Evolutionary conservation across 2,113 vertebrate species (phyloP), one percentile per base, ranked within the genome.

Genomic region (Orthochromis malagaraziensis): DNA sequence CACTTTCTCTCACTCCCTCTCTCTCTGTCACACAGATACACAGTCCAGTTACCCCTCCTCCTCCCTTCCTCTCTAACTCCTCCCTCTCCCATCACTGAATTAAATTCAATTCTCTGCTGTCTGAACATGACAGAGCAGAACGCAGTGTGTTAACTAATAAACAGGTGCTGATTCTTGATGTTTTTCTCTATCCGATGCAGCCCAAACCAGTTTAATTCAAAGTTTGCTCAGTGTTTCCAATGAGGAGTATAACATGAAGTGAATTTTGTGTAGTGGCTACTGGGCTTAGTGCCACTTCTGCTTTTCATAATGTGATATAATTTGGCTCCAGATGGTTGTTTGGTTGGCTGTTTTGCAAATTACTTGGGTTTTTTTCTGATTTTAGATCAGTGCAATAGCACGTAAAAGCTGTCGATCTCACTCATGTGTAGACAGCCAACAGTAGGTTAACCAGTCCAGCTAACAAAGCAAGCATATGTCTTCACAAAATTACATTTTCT

Each of bases 1-100:
- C 96, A 96, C 96, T 95, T 94, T 93, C 94, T 94, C 96, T 93
- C 93, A n/a, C 80, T 40, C 70, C 19, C 85, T 75, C 89, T 51
- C 79, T 29, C 87, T 51, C 87, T 49, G 83, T 79, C 84, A 68
- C 45, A 82, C 85, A 83, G 84, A 63, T 79, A 49, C 65, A 70
- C 51, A n/a, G 40, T n/a, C 92, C 88, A 86, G 49, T 84, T 73
- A 88, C 92, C 82, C 89, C 84, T 80, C 82, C 87, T 80, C 80
- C 84, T 38, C 42, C n/a, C 45, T 33, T 21, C 68, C 58, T 51
- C 45, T 77, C 58, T 33, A 38, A 42, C 58, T 82, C 92, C 89
- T 85, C 91, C 87, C 88, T 83, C 91, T 82, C 84, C 70, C 93
- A 88, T 94, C 94, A 89, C 40, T 93, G 85, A 85, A 83, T 57